Evolutionary conservation across 2,113 vertebrate genomes (phyloP), one percentile per base, ranked within the genome.

Genomic region (Cyanoderma ruficeps): DNA sequence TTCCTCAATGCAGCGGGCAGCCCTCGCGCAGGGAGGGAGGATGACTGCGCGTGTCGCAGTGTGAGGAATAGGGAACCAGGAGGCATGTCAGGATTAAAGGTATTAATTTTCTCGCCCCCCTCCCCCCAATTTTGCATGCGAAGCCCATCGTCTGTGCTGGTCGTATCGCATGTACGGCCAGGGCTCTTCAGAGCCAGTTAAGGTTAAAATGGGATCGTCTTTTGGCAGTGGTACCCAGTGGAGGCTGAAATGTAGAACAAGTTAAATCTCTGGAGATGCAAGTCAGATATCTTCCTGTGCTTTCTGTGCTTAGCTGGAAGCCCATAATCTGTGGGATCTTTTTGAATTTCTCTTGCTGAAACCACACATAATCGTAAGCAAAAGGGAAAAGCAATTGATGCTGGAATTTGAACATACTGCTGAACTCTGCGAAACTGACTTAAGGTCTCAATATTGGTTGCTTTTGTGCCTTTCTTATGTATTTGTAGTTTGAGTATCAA

Each of bases 181-280:
- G 42, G 28, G n/a, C 57, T 22, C 41, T 27, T 52, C 35, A 4
- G 39, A 69, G 65, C 35, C 65, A 0, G 25, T 22, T 39, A 4
- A 33, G 92, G 75, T 69, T 67, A 49, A 65, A 69, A 39, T 2
- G 46, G 53, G 72, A 49, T 61, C 31, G 53, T 31, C 55, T 59
- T 72, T 27, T 67, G 70, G 79, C 74, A 5, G 47, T 47, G 80
- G 64, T 87, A 86, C 60, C 53, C 50, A 5, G 57, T 0, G 39
- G 71, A 76, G 68, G 35, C 84, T 82, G 8, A 87, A 70, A 94
- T 92, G 71, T 94, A 83, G 94, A 96, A 28, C 94, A 68, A 70
- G 79, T 83, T 57, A 65, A 60, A 77, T 63, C 94, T 83, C 83
- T 11, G 42, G 95, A 76, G 70, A 31, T 82, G n/a, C 13, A 27